phyloP scores from a whole-genome alignment of 2,888 invertebrate genomes.

The Ethmia dodecea region DNA sequence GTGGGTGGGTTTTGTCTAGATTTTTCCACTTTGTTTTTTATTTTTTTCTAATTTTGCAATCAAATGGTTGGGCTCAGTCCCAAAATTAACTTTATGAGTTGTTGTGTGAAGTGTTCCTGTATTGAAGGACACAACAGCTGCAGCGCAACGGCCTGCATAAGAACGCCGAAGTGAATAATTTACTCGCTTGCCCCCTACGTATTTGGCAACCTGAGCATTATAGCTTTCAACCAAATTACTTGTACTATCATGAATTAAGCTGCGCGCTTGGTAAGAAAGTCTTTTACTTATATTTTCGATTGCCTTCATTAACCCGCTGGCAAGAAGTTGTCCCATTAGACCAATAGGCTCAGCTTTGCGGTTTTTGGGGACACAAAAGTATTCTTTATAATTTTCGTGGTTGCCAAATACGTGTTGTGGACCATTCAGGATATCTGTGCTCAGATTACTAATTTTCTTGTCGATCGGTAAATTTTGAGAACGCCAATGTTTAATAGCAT shows the following conservation, averaged over 20 bases:
- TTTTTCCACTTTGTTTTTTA: background rate
- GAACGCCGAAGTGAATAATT: conserved; percentile 24
- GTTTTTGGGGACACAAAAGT: conserved; percentile 6
- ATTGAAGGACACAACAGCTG: conserved; percentile 26
- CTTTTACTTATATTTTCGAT: background rate
- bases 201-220: conserved; percentile 24
- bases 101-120: conserved; percentile 1
- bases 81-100: background rate
- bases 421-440: background rate
- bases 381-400: conserved; percentile 3
- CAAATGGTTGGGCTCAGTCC: background rate
- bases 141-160: conserved; percentile 26
- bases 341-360: background rate
- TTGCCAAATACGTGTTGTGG: conserved; percentile 5
- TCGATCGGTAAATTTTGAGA: background rate
- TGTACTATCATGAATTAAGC: conserved; percentile 18
- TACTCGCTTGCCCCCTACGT: conserved; percentile 29
- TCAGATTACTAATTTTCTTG: background rate
- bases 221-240: conserved; percentile 27
- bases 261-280: background rate
- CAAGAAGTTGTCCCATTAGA: background rate
- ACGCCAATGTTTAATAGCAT: background rate
- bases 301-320: background rate
- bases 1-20: background rate
- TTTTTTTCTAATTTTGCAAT: background rate